Conservation (phyloP, 2,888 invertebrate species). For the Pomacea canaliculata region DNA sequence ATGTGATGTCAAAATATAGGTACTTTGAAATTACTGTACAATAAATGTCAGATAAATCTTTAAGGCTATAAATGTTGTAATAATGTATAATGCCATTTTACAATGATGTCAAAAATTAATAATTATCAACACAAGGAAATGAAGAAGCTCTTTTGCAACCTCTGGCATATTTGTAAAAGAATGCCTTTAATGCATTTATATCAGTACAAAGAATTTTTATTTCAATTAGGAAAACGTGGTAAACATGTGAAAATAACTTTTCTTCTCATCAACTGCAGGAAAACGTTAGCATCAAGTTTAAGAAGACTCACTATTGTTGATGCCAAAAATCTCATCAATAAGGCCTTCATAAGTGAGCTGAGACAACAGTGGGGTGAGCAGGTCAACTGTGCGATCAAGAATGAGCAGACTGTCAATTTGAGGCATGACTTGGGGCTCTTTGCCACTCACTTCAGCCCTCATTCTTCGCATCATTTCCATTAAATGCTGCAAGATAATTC, state of each 20-base stretch:
- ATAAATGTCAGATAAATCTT: too few relatives aligned
- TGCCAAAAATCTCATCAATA: slow-evolving; percentile 94
- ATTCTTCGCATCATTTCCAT: slow-evolving; percentile 85
- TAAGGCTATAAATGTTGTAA: too few relatives aligned
- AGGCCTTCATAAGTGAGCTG: slow-evolving; percentile 98
- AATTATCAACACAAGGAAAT: too few relatives aligned
- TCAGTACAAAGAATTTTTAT: too few relatives aligned
- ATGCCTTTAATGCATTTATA: too few relatives aligned
- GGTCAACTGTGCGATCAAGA: slow-evolving; percentile 91
- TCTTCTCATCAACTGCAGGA: background rate
- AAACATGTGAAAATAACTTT: background rate
- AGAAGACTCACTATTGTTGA: slow-evolving; percentile 74
- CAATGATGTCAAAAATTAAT: too few relatives aligned
- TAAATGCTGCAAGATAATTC: slow-evolving; percentile 75
- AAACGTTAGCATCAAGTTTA: background rate
- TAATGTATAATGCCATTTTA: too few relatives aligned
- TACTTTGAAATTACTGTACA: too few relatives aligned
- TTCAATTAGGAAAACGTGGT: background rate
- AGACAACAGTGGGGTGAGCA: slow-evolving; percentile 90
- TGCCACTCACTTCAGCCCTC: slow-evolving; percentile 75
- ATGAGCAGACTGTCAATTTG: slow-evolving; percentile 91
- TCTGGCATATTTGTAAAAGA: background rate
- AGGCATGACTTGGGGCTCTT: slow-evolving; percentile 72
- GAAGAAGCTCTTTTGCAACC: background rate
- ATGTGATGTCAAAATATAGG: too few relatives aligned